phyloP scores from a whole-genome alignment of 2,113 vertebrate species.

The Corydoras sp. region DNA sequence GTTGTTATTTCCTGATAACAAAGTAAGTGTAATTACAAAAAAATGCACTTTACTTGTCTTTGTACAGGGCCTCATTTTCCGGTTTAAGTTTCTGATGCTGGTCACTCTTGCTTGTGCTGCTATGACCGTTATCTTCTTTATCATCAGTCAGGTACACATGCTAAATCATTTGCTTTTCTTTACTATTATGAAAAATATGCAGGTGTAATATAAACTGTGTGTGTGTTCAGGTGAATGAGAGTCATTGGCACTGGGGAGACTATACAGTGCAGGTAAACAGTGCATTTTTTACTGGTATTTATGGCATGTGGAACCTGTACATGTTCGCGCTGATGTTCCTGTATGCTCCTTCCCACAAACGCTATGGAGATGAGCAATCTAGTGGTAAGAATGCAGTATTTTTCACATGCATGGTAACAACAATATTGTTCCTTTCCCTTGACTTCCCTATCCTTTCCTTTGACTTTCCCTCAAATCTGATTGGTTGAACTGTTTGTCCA shows the following conservation, averaged over 20 bases:
- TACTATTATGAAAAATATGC: neutral
- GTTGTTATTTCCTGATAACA: too few species aligned
- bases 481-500: too few species aligned
- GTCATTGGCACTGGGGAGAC: slow-evolving; percentile 92
- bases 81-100: slow-evolving; percentile 98
- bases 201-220: neutral
- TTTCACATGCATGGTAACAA: slow-evolving; percentile 33
- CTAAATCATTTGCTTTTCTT: neutral
- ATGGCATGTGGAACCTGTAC: slow-evolving; percentile 99
- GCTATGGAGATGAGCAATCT: slow-evolving; percentile 85
- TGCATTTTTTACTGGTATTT: slow-evolving; percentile 96
- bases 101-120: slow-evolving; percentile 93
- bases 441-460: too few species aligned
- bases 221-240: slow-evolving; percentile 81
- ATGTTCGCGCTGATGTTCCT: slow-evolving; percentile 97
- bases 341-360: slow-evolving; percentile 93
- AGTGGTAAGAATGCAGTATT: slow-evolving; percentile 64
- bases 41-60: neutral
- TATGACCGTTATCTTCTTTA: slow-evolving; percentile 97
- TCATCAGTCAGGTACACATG: slow-evolving; percentile 84
- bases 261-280: slow-evolving; percentile 86
- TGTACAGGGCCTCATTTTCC: slow-evolving; percentile 87
- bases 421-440: too few species aligned
- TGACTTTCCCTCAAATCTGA: too few species aligned
- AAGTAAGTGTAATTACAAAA: neutral